A percentile compares a stretch with the other conserved stretches of the same genome.
phyloP scores from a whole-genome alignment of 2,113 vertebrate genomes.

The Desmodus rotundus region DNA sequence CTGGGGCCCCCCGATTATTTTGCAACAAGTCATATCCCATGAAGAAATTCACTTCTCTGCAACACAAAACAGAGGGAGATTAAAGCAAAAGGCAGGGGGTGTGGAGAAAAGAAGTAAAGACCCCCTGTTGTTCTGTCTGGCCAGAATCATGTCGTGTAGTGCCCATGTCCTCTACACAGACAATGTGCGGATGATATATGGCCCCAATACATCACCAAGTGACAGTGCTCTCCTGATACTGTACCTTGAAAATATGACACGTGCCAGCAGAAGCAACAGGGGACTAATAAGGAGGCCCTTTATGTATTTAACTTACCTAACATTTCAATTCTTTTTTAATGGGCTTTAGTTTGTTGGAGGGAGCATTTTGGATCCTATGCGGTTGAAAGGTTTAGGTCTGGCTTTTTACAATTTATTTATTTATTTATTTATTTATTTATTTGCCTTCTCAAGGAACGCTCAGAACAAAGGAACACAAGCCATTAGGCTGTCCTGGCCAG shows the following conservation, averaged over 20 bases:
- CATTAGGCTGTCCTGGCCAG: constrained; percentile 13
- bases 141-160: constrained; percentile 81
- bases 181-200: constrained; percentile 80
- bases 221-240: constrained; percentile 80
- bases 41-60: constrained; percentile 85
- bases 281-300: constrained; percentile 58
- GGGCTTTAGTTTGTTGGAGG: constrained; percentile 7
- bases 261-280: constrained; percentile 74
- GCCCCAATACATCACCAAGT: constrained; percentile 78
- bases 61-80: constrained; percentile 81
- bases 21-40: constrained; percentile 87
- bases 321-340: constrained; percentile 63
- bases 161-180: constrained; percentile 79
- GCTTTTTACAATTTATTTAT: background rate
- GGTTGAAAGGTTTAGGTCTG: constrained; percentile 24
- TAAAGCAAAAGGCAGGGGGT: constrained; percentile 77
- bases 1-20: constrained; percentile 82
- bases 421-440: background rate
- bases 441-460: constrained; percentile 7
- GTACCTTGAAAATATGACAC: constrained; percentile 79
- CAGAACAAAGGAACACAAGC: constrained; percentile 58
- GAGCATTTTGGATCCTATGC: constrained; percentile 14
- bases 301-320: background rate
- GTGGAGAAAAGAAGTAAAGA: constrained; percentile 73
- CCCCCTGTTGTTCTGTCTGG: constrained; percentile 82